These are phyloP conservation scores for Baccha elongata DNA, from an alignment of 2,888 invertebrate species.

Conservation along the genomic window DNA sequence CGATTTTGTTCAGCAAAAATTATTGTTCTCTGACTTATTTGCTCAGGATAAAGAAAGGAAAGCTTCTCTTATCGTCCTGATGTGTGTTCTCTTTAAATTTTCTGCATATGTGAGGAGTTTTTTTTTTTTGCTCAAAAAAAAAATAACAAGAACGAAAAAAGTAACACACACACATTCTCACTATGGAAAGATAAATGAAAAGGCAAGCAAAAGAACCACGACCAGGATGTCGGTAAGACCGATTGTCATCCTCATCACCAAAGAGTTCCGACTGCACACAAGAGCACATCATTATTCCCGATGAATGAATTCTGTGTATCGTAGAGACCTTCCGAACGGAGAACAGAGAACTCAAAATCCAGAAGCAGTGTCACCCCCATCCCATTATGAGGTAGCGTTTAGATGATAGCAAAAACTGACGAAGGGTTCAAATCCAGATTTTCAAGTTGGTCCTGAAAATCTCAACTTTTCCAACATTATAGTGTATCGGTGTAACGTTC, in stretches of 20 bases:
- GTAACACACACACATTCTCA: constrained; percentile 16
- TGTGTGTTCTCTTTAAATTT: constrained; percentile 56
- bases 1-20: constrained; percentile 32
- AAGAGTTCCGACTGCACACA: constrained; percentile 38
- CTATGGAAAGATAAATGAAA: constrained; percentile 55
- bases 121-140: constrained; percentile 11
- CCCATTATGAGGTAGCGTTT: no score
- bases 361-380: constrained; percentile 6
- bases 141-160: constrained; percentile 6
- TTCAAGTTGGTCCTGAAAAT: constrained; percentile 20
- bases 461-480: constrained; percentile 9
- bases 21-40: constrained; percentile 52
- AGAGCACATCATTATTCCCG: constrained; percentile 14
- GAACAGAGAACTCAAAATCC: constrained; percentile 1
- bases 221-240: constrained; percentile 27
- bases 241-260: constrained; percentile 56
- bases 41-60: constrained; percentile 33
- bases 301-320: constrained; percentile 46
- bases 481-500: constrained; percentile 3
- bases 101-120: constrained; percentile 46
- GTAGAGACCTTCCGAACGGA: constrained; percentile 26
- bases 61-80: constrained; percentile 9
- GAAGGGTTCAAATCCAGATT: constrained; percentile 34
- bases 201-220: constrained; percentile 51
- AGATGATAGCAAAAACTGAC: background rate